Conservation (phyloP, 2,113 vertebrate species). For the Cyanoderma ruficeps region DNA sequence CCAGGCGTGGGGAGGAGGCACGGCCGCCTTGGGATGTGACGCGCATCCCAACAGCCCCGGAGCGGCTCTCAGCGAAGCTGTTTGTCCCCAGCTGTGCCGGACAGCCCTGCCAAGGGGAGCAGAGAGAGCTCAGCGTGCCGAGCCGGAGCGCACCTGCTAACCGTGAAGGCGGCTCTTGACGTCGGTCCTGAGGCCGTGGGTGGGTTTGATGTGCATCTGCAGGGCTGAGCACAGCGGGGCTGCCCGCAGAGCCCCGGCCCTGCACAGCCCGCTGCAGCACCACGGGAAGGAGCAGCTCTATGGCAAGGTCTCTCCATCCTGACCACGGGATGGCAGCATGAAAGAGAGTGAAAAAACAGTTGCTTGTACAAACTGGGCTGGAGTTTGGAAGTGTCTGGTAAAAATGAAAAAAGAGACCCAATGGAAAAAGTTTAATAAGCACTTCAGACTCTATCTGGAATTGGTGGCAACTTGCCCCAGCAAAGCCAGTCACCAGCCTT, state of each 20-base stretch:
- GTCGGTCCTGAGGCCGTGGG: not conserved
- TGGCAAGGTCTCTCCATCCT: not conserved
- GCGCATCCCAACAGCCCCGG: not conserved
- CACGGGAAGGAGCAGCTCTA: not conserved
- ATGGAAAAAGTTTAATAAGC: not conserved
- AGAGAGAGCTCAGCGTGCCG: fast-evolving
- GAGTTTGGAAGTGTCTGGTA: not conserved
- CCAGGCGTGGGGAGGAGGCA: not conserved
- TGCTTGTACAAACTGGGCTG: not conserved
- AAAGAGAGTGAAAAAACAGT: not conserved
- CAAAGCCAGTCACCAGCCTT: not conserved
- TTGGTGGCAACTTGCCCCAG: not conserved
- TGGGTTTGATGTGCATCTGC: not conserved
- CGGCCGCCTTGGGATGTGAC: not conserved
- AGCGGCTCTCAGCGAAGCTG: not conserved
- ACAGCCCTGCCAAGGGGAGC: not conserved
- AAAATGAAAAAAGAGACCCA: not conserved
- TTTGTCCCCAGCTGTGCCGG: not conserved
- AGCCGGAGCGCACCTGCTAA: not conserved
- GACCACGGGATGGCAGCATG: not conserved
- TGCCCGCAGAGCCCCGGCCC: fast-evolving
- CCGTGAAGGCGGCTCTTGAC: fast-evolving
- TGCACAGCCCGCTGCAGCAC: not conserved
- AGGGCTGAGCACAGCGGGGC: fast-evolving
- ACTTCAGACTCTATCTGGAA: not conserved